Base-by-base conservation (phyloP, 2,888 invertebrate genomes). In the Chamaedrilus cognettii region DNA sequence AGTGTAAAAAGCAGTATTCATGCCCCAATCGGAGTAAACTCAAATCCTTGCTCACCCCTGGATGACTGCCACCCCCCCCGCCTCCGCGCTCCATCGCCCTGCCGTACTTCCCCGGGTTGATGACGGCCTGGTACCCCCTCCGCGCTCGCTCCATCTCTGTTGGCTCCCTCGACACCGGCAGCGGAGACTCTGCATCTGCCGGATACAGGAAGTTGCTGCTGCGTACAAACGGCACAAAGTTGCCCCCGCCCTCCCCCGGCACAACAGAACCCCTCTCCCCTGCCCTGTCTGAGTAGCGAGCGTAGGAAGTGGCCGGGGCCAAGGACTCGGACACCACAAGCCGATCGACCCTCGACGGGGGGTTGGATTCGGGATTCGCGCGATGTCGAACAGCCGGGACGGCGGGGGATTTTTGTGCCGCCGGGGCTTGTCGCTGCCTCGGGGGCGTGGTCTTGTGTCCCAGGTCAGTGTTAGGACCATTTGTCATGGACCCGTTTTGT, bases 141-240 rank as follows among this genome's bases (percentile, higher is more conserved):
- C 83, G 70, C 1, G 79, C 83, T 68, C 76, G 74, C 23, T 74
- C 72, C 35, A 80, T 72, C 2, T 72, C 72, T 5, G 81, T 78
- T 51, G 77, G 74, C 71, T 83, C 83, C 58, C 83, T 68, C 31
- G 82, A 82, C 35, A 81, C 61, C 2, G 77, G 80, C 63, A 82
- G 35, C 2, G 81, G 80, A 3, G 75, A 76, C 19, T 77, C 77
- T 1, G 82, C 81, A 51, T 74, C 72, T 2, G 78, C 74, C 2
- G 83, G 83, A 68, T 83, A 80, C 7, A 83, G 75, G 11, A 83
- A 72, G 61, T 80, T 80, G n/a, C 77, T 75, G 33, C 80, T 81
- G 34, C 82, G 74, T 31, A 78, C 77, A 72, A 82, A 81, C 23
- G 82, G 82, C 35, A 82, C 74, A 71, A 82, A 82, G 26, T 81